Conservation (phyloP, 2,797 vertebrate species). For the Holocentrus rufus region DNA sequence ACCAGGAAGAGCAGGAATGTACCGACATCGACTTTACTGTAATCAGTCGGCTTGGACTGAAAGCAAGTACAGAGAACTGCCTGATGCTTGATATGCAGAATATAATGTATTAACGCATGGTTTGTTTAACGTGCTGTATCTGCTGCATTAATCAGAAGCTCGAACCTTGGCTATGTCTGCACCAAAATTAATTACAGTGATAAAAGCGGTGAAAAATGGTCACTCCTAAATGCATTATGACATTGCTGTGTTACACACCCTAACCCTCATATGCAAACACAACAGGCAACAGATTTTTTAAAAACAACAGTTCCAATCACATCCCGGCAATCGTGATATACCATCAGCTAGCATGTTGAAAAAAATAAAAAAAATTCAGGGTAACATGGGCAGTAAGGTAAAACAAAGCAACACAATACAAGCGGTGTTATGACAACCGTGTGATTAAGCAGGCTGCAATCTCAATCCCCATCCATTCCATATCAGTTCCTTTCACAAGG, state of each 20-base stretch:
- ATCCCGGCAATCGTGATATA: conserved; percentile 27
- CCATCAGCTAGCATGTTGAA: conserved; percentile 29
- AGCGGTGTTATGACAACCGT: conserved; percentile 68
- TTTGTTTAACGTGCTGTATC: not conserved
- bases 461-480: conserved; percentile 59
- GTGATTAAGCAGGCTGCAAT: conserved; percentile 70
- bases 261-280: not conserved
- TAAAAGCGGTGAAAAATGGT: not conserved
- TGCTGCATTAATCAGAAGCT: not conserved
- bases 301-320: conserved; percentile 28
- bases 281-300: conserved; percentile 10
- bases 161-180: not conserved
- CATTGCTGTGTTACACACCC: not conserved
- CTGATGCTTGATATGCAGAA: not conserved
- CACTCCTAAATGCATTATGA: not conserved
- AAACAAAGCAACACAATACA: conserved; percentile 58
- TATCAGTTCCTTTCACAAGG: conserved; percentile 69
- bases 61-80: conserved; percentile 44
- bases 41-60: conserved; percentile 55
- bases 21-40: conserved; percentile 64
- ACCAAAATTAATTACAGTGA: not conserved
- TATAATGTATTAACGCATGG: not conserved
- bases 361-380: conserved; percentile 18
- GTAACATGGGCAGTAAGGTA: conserved; percentile 25
- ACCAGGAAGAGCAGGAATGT: conserved; percentile 82